Base-by-base conservation (phyloP, 1,140 invertebrate genomes). In the Metopolophium dirhodum region DNA sequence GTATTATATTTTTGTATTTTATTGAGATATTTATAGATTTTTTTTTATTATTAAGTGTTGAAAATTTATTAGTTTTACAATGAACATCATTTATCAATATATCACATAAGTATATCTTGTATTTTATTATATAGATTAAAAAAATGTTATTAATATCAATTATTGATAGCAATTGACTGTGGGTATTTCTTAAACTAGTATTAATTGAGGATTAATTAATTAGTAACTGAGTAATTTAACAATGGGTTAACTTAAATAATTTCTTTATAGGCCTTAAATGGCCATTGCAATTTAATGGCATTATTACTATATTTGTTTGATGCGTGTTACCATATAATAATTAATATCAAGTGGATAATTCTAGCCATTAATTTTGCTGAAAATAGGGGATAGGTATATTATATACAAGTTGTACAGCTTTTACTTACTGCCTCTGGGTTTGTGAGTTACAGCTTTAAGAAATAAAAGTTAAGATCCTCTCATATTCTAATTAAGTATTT, bases 131-230 rank as follows among this genome's bases (percentile, higher is more conserved):
- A 68, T 14, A 57, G 23, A 57, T 26, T 37, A 51, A 51, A 88
- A 54, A 88, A 88, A 30, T 30, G 30, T n/a, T n/a, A 87, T 87
- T 49, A n/a, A 51, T 47, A 49, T 87, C 14, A 87, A 45, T 90
- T 68, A 68, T 90, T 90, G 23, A 90, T 90, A 47, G 7, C 30
- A 90, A 90, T 90, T 90, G 23, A n/a, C 30, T n/a, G 37, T 68
- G 26, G 37, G 22, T 90, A 30, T 90, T 68, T 90, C 14, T 90
- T n/a, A 68, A 90, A 89, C 14, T 45, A 90, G 1, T 68, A 90
- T 45, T 90, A 90, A 90, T 90, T 90, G 20, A 47, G n/a, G 23
- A 18, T 54, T 89, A 54, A 54, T 68, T 68, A 68, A 30, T 68
- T 68, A 30, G 14, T 68, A n/a, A 90, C 61, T 47, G 54, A 61